Evolutionary conservation across 1,140 invertebrate genomes (phyloP).

Genomic region (Episyrphus balteatus): DNA sequence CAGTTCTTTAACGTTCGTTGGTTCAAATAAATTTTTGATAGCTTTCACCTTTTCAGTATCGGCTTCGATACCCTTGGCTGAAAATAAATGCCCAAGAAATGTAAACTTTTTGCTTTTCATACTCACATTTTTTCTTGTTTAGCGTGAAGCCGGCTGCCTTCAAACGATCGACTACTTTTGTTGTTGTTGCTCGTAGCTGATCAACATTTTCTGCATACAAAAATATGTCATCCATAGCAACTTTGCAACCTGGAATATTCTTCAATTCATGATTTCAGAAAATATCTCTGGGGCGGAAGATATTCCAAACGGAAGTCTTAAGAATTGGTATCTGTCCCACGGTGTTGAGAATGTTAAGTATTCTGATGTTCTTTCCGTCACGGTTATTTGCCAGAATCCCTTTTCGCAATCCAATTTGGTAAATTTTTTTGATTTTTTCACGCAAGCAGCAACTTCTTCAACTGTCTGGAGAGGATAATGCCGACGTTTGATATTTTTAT

Average conservation of each 20-base stretch:
- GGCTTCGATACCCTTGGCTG: constrained; percentile 23
- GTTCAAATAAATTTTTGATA: constrained; percentile 14
- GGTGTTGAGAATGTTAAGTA: constrained; percentile 22
- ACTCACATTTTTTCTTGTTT: constrained; percentile 20
- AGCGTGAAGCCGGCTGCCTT: constrained; percentile 17
- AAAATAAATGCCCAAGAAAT: constrained; percentile 29
- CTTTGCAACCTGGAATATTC: constrained; percentile 9
- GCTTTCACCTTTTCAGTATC: constrained; percentile 26
- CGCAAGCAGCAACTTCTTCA: constrained; percentile 14
- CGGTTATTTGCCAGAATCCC: constrained; percentile 2
- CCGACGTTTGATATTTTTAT: constrained; percentile 28
- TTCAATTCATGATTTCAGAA: constrained; percentile 11
- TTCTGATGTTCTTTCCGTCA: background rate
- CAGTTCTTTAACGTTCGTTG: constrained; percentile 30
- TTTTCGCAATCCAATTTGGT: constrained; percentile 21
- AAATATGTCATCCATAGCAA: constrained; percentile 26
- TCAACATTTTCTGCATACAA: constrained; percentile 9
- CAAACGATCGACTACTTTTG: constrained; percentile 14
- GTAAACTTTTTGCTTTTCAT: constrained; percentile 13
- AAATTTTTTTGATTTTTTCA: constrained; percentile 11
- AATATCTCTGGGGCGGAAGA: constrained; percentile 20
- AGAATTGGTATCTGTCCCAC: constrained; percentile 25
- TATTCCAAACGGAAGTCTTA: constrained; percentile 24
- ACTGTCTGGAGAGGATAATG: constrained; percentile 18
- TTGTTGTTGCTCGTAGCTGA: constrained; percentile 1